Evolutionary conservation across 1,140 invertebrate genomes (phyloP).

Genomic region (Telenomus remus): DNA sequence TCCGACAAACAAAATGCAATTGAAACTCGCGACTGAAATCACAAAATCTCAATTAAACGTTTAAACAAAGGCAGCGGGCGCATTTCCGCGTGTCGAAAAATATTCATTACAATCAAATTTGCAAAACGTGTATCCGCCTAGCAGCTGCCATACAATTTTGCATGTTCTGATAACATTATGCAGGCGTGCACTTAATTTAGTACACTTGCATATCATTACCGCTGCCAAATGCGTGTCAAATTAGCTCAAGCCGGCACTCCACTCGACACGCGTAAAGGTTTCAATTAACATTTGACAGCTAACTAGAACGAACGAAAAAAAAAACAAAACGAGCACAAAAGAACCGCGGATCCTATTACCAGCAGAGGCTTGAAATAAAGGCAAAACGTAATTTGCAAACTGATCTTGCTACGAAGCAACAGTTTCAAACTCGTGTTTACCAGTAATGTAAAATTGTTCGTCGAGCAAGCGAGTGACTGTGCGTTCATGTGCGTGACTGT

Average conservation of each 20-base stretch:
- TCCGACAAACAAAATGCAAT: background rate
- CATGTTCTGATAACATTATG: slow-evolving; percentile 4
- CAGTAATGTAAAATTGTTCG: slow-evolving; percentile 75
- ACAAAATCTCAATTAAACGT: too few species aligned
- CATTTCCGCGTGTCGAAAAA: too few species aligned
- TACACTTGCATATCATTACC: slow-evolving; percentile 7
- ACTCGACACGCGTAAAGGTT: background rate
- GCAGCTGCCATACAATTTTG: background rate
- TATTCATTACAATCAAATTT: background rate
- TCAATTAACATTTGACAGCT: slow-evolving; percentile 1
- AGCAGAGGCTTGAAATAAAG: too few species aligned
- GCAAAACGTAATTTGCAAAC: background rate
- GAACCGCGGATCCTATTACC: background rate
- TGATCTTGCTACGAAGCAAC: slow-evolving; percentile 29
- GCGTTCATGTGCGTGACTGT: slow-evolving; percentile 72
- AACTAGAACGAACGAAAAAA: background rate
- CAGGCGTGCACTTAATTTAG: slow-evolving; percentile 13
- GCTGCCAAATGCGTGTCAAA: slow-evolving; percentile 3
- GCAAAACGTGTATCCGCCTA: background rate
- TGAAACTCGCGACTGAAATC: background rate
- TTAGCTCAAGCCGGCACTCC: background rate
- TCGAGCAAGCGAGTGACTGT: slow-evolving; percentile 70
- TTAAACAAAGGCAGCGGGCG: too few species aligned
- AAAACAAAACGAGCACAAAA: background rate
- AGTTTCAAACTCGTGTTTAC: slow-evolving; percentile 77